Base-by-base conservation (phyloP, 2,113 vertebrate genomes). In the Hypocryptadius cinnamomeus region DNA sequence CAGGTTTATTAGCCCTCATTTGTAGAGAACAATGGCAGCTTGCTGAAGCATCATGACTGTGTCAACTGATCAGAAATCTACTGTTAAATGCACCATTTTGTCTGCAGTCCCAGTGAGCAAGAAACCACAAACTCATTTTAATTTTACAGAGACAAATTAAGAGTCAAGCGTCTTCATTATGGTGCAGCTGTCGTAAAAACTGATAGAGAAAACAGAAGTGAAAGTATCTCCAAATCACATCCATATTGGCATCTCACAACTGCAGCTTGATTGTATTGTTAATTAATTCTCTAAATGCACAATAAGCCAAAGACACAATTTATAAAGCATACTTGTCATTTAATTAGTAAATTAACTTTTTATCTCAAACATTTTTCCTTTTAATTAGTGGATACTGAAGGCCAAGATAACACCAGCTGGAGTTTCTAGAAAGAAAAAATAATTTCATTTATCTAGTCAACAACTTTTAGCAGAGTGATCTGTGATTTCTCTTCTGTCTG, bases 281-380 rank as follows among this genome's bases (percentile, higher is more conserved):
- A 98, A 97, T 97, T 98, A 97, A 98, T 97, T 97, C 96, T 97
- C n/a, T 56, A 96, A 96, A 97, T 96, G 90, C 89, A 92, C 96
- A 96, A 92, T 95, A 97, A 98, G 89, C 94, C 94, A 97, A 96
- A 97, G 92, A 95, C 53, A 97, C 92, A 97, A 96, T 96, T 95
- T 96, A 94, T 94, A 94, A 96, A 95, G 85, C 92, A 86, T 94
- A 93, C 63, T 97, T 96, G 94, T 96, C 73, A 95, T 97, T 98
- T 97, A 97, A 98, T 98, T 98, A 97, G 96, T 94, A 97, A 97
- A 96, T 97, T 97, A 96, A 96, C 85, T 95, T 96, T 93, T 95
- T 87, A 95, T 95, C 91, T 96, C 92, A 94, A 96, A 97, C 9
- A 6, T 95, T 97, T 97, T 85, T 97, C 82, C 79, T 77, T 97